These are phyloP conservation scores for Macrotrachela quadricornifera DNA, from an alignment of 1,140 invertebrate genomes.

Conservation along the genomic window DNA sequence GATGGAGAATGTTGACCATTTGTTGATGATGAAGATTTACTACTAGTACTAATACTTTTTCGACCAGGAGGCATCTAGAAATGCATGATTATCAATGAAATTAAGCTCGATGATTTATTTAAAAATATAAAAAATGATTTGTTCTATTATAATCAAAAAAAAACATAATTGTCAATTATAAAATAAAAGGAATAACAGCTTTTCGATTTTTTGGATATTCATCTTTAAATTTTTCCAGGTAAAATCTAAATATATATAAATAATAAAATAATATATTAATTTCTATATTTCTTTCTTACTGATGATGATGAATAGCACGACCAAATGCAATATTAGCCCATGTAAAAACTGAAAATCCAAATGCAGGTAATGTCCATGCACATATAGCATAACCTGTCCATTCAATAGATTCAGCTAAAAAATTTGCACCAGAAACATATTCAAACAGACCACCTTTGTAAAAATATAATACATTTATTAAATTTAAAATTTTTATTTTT, in stretches of 20 bases:
- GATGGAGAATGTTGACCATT: too few species aligned
- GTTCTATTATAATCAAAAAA: too few species aligned
- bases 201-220: constrained; percentile 31
- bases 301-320: constrained; percentile 35
- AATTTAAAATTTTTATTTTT: not conserved
- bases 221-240: constrained; percentile 26
- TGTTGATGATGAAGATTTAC: too few species aligned
- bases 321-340: constrained; percentile 30
- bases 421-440: constrained; percentile 38
- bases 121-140: too few species aligned
- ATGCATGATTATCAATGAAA: too few species aligned
- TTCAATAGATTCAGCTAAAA: constrained; percentile 40
- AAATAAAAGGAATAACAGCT: constrained; percentile 33
- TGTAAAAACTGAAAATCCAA: constrained; percentile 35
- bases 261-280: too few species aligned
- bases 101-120: too few species aligned
- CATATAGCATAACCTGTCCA: constrained; percentile 38
- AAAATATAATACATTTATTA: not conserved
- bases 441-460: constrained; percentile 36
- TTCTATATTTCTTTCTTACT: constrained; percentile 14
- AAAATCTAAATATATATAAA: constrained; percentile 19
- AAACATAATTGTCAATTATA: constrained; percentile 14
- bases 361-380: constrained; percentile 28
- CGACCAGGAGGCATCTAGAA: too few species aligned
- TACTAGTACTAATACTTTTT: too few species aligned